Evolutionary conservation across 2,797 vertebrate species (phyloP), one percentile per base, ranked within the genome.

Genomic region (Leptatherina wallacei): DNA sequence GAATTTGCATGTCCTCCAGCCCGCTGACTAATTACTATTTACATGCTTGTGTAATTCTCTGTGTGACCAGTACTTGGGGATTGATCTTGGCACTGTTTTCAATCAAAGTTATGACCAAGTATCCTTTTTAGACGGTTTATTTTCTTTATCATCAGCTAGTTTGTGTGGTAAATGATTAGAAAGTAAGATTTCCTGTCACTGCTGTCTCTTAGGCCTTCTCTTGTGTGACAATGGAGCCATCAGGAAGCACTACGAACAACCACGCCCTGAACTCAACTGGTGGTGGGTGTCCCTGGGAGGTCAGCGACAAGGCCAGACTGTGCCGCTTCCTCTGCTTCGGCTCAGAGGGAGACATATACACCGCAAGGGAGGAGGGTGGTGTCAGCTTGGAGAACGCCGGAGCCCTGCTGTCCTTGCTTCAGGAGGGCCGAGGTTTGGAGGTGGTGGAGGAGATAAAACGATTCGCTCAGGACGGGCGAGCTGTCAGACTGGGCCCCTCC

Each of bases 241-340:
- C 86, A 0, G 88, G 65, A 83, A 73, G 83, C 61, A 61, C 77
- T 44, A 51, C 36, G 18, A 82, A 72, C 63, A 93, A 90, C 75
- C 92, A 94, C 78, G 75, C 87, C 65, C 77, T 71, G 1, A 92
- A 90, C 75, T 89, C 93, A 3, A 89, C 90, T 36, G 89, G 87
- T 14, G 80, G 73, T 5, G 42, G 11, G 8, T 78, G 3, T 0
- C 72, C 69, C 0, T 95, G 95, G 95, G 94, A 94, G 14, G 90
- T 96, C 82, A 94, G 78, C 0, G 95, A 97, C 75, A 90, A 89
- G 84, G 73, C 87, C 61, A 94, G 93, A 7, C 94, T 99, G 22
- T 94, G 88, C 2, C 96, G 91, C 32, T 98, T 99, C 91, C 84
- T 99, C 12, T 97, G 97, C 82, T 99, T 96, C 10, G 97, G 97